Base-by-base conservation (phyloP, 2,888 invertebrate species). In the Hydropsyche betteni region DNA sequence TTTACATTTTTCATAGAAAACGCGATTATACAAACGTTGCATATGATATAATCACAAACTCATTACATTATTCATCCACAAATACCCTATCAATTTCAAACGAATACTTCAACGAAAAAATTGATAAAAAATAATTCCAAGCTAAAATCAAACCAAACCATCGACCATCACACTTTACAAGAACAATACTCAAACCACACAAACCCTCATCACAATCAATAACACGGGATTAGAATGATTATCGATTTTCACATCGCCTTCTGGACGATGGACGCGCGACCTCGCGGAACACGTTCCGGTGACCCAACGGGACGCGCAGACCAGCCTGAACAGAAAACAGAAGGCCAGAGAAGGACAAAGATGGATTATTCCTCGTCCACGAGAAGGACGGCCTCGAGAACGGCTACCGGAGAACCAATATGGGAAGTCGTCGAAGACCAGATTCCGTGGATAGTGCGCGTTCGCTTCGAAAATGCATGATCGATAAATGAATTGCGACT, bases 361-460 rank as follows among this genome's bases (percentile, higher is more conserved):
- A 44, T 44, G 44, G 44, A 6, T 4, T 44, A 1, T 10, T 6
- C 10, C 44, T 44, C 44, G 44, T 10, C 10, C 7, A 44, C 10
- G 44, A 44, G 44, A 44, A 44, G 44, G 44, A 44, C 44, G 10
- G 10, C 44, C 7, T 44, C 44, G 10, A 44, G 44, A 44, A 44
- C 44, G 44, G 44, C 44, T 44, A 44, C 44, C 44, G 44, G 44
- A 55, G 16, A 55, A 55, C 36, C 69, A 69, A 51, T 69, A 69
- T 44, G 69, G 68, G 69, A 69, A 69, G 69, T 51, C 51, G 69
- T 14, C 64, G 55, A 55, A 64, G 64, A 64, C 36, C 33, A 64
- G 64, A 64, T 64, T 64, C 64, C 36, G 24, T 34, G 64, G 34
- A 33, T 68, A 12, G 53, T n/a, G 5, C 8, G 16, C 58, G 24